Percentiles rank a stretch among this genome's conserved stretches.
Conservation (phyloP, 2,888 invertebrate genomes). For the Diachrysia chrysitis region DNA sequence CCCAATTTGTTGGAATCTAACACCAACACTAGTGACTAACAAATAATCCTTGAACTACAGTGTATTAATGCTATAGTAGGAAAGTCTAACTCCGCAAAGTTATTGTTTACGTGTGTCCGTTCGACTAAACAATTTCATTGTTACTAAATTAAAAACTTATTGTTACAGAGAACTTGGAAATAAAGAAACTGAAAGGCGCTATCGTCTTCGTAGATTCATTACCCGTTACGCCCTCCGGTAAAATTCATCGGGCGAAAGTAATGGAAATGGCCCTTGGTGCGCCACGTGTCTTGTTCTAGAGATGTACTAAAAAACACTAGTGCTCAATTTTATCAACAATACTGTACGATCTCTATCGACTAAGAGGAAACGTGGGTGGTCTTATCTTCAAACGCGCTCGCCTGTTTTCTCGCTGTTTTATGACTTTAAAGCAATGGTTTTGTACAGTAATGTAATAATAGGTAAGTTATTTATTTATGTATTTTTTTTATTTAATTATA, state of each 20-base stretch:
- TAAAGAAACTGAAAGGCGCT: slow-evolving; percentile 65
- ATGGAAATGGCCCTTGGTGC: slow-evolving; percentile 63
- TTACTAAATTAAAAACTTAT: slow-evolving; percentile 41
- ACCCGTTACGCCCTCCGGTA: slow-evolving; percentile 68
- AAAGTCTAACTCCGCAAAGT: slow-evolving; percentile 23
- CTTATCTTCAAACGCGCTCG: too few relatives aligned
- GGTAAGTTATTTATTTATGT: too few relatives aligned
- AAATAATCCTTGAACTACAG: background rate
- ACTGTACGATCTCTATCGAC: background rate
- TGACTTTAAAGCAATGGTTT: too few relatives aligned
- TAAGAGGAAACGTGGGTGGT: too few relatives aligned
- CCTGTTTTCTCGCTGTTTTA: too few relatives aligned
- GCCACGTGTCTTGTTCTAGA: slow-evolving; percentile 52
- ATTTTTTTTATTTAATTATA: too few relatives aligned
- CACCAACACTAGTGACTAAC: background rate
- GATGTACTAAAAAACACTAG: slow-evolving; percentile 19
- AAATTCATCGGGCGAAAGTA: slow-evolving; percentile 66
- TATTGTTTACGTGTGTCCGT: slow-evolving; percentile 24
- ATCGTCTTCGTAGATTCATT: slow-evolving; percentile 67
- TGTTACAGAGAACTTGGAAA: slow-evolving; percentile 62
- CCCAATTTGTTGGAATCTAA: background rate
- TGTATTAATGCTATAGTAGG: background rate
- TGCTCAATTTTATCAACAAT: slow-evolving; percentile 24
- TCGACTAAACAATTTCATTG: slow-evolving; percentile 34
- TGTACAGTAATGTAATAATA: too few relatives aligned